Evolutionary conservation across 2,113 vertebrate species (phyloP), one percentile per base, ranked within the genome.

Genomic region (Chunga burmeisteri): DNA sequence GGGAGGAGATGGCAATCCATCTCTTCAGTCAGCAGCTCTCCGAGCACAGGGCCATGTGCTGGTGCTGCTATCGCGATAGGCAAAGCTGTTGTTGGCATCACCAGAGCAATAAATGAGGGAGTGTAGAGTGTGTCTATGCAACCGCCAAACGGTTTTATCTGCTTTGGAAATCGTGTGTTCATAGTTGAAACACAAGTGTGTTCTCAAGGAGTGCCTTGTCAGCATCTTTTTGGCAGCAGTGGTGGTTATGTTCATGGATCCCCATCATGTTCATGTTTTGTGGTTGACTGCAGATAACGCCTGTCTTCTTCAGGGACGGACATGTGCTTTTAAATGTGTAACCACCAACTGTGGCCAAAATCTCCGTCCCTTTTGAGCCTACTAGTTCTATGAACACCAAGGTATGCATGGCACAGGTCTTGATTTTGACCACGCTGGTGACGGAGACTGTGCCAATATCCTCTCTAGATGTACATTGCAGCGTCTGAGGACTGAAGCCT

Each of bases 241-340:
- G 26, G 5, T 10, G n/a, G 40, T 42, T 30, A 1, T 3, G 8
- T 26, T 44, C 18, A 2, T 26, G 55, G 55, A n/a, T 68, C 74
- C 49, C 8, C 2, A 0, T 25, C 25, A 0, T 1, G 16, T 14
- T 22, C 13, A 1, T 32, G 38, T 44, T 47, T 71, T 66, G 47
- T 46, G 81, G 27, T 10, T 27, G 23, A 38, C 66, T 1, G 0
- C 40, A 50, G 46, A 0, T 46, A n/a, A 36, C 10, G 5, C 55
- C 20, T 22, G 11, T 22, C 26, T 71, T 81, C 38, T 21, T 73
- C 17, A 67, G 44, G 56, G 26, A 78, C 19, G 13, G 34, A 47
- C 18, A 53, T 83, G 15, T 58, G 34, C n/a, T 53, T 73, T 79
- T 79, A 59, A 49, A 36, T 16, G 16, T 5, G 1, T 11, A 42